Base-by-base conservation (phyloP, 1,140 invertebrate genomes). In the Meloidogyne floridensis region DNA sequence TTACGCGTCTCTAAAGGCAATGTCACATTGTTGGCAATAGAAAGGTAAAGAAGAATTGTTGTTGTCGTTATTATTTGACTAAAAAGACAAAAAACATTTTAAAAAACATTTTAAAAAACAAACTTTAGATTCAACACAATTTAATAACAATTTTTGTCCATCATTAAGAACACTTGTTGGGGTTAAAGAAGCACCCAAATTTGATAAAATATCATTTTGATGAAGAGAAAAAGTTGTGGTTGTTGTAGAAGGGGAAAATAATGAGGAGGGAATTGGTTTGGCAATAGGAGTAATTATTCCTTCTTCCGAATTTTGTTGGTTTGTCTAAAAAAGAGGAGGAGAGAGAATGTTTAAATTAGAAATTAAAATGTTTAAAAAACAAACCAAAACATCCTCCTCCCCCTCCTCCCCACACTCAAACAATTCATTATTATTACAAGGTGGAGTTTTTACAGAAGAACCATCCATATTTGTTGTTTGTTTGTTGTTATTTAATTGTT, bases 1-100 rank as follows among this genome's bases (percentile, higher is more conserved):
- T 72, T 84, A 82, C 32, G 69, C 69, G 18, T 80, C 71, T 51
- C 74, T 70, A 75, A 86, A 88, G n/a, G 81, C 81, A 43, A 86
- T 87, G 51, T 75, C 76, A 71, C 87, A 87, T 20, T 86, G 87
- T 75, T 89, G 81, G 72, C 87, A 89, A 80, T 73, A 74, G 53
- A 85, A 85, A 18, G 80, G 82, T 71, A 82, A 53, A 11, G 72
- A 59, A 32, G 65, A 54, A 18, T 65, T 69, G 11, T 72, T 69
- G 51, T 79, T 65, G 15, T 47, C 43, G 32, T 69, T 54, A 70
- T 15, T 13, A 15, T n/a, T 32, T 32, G 32, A 70, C 75, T 54
- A 13, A 56, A 76, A 53, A 18, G 32, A 54, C 0, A 15, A 69
- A 43, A 54, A 6, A 2, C 3, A 4, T 65, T 4, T 70, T 43